A percentile compares a stretch with the other conserved stretches of the same genome.
These are phyloP conservation scores for Agapostemon virescens DNA, from an alignment of 2,888 invertebrate species.

Conservation along the genomic window DNA sequence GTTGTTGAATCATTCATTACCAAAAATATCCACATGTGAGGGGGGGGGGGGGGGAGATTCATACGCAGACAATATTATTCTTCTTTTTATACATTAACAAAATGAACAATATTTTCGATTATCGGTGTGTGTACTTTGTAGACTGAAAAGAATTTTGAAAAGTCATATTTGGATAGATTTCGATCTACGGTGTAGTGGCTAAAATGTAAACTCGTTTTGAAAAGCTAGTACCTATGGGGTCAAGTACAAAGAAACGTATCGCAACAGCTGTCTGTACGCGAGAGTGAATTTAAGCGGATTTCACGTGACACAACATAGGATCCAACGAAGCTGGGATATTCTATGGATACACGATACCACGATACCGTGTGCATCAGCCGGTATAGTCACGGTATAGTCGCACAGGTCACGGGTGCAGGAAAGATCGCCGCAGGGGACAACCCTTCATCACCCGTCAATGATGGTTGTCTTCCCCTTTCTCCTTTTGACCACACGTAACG, in stretches of 20 bases:
- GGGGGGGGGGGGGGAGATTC: no score
- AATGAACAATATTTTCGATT: not conserved
- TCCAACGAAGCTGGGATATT: slow-evolving; percentile 32
- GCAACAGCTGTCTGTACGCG: not conserved
- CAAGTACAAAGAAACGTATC: not conserved
- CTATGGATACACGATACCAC: slow-evolving; percentile 27
- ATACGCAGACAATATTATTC: no score
- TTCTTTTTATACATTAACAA: not conserved
- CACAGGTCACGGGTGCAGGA: slow-evolving; percentile 70
- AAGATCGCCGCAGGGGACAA: slow-evolving; percentile 72
- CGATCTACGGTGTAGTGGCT: not conserved
- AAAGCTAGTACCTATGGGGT: not conserved
- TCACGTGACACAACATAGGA: slow-evolving; percentile 32
- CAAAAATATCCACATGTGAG: no score
- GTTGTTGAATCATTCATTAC: no score
- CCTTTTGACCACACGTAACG: slow-evolving; percentile 57
- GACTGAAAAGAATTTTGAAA: not conserved
- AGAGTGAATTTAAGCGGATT: slow-evolving; percentile 24
- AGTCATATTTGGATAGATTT: not conserved
- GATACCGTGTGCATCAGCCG: slow-evolving; percentile 54
- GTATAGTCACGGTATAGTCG: slow-evolving; percentile 57
- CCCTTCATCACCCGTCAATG: slow-evolving; percentile 76
- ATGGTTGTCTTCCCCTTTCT: slow-evolving; percentile 51
- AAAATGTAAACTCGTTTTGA: not conserved
- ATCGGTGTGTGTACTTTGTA: not conserved